Evolutionary conservation across 2,888 invertebrate species (phyloP), one percentile per base, ranked within the genome.

Genomic region (Neuroscelio doddi): DNA sequence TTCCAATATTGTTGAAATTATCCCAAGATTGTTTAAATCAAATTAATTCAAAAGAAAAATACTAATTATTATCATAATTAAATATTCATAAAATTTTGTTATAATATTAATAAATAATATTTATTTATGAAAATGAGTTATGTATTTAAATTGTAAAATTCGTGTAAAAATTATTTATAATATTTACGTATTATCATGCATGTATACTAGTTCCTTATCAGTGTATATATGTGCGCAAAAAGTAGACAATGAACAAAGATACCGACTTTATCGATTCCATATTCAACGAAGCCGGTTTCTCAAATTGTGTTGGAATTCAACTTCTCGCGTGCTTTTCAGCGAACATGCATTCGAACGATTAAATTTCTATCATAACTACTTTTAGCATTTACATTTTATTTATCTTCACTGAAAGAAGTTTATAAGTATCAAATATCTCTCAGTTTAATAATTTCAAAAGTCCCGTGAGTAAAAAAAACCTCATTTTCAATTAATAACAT

Each of bases 251-350:
- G 36, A 36, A 36, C 7, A 24, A 16, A 26, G 7, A 24, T 16
- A 26, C 26, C 21, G 41, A 26, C 9, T 38, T 10, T 41, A 41
- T 41, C 26, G 41, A 41, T 41, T 41, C 24, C 41, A 24, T 24
- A 24, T 41, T 12, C 41, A 41, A 21, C 41, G 41, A 41, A 41
- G 26, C 12, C 41, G 41, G 10, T 41, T 41, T 41, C 41, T 41
- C 41, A 41, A 41, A 24, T 41, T 38, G 7, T 12, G 36, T 24
- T 41, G 41, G 24, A 24, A 41, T 41, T 12, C 4, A 8, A 41
- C 17, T 24, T 41, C 41, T 21, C 14, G 41, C 14, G 41, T 41
- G 17, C 24, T 10, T 24, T 41, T 24, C 39, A 39, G 7, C 17
- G 16, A 39, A 36, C 8, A 36, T 36, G 12, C 15, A 16, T 12